Conservation (phyloP, 1,140 invertebrate species). For the Hermetia illucens region DNA sequence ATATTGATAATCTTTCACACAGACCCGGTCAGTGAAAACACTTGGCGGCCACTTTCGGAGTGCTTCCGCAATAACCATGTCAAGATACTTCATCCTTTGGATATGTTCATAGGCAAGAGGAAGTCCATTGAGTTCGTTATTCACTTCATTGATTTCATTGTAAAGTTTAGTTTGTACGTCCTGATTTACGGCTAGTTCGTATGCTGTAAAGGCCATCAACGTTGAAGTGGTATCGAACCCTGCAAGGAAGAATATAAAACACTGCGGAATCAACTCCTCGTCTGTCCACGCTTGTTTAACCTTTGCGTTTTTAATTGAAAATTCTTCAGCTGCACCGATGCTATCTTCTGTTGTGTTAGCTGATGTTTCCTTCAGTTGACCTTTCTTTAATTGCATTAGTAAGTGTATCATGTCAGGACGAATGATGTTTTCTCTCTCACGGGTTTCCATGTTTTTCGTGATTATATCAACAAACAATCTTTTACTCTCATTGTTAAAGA, state of each 20-base stretch:
- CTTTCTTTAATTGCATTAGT: constrained; percentile 20
- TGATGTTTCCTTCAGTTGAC: no score
- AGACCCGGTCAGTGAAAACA: constrained; percentile 33
- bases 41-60: constrained; percentile 41
- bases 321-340: constrained; percentile 25
- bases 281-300: constrained; percentile 4
- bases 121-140: constrained; percentile 4
- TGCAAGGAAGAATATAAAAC: constrained; percentile 22
- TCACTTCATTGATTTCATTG: constrained; percentile 24
- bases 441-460: constrained; percentile 22
- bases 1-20: constrained; percentile 32
- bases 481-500: background rate
- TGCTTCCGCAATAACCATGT: constrained; percentile 31
- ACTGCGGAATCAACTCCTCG: constrained; percentile 16
- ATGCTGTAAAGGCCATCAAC: constrained; percentile 21
- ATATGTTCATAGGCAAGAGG: constrained; percentile 24
- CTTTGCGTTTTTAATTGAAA: constrained; percentile 10
- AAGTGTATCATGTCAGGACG: constrained; percentile 32
- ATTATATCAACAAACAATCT: constrained; percentile 15
- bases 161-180: constrained; percentile 33
- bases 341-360: constrained; percentile 8
- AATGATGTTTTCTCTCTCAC: constrained; percentile 24
- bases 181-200: constrained; percentile 37
- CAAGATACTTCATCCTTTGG: constrained; percentile 26
- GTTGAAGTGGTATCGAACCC: constrained; percentile 22